These are phyloP conservation scores for Desmophyllum pertusum DNA, from an alignment of 92 coral and sea anemone species.

Conservation along the genomic window DNA sequence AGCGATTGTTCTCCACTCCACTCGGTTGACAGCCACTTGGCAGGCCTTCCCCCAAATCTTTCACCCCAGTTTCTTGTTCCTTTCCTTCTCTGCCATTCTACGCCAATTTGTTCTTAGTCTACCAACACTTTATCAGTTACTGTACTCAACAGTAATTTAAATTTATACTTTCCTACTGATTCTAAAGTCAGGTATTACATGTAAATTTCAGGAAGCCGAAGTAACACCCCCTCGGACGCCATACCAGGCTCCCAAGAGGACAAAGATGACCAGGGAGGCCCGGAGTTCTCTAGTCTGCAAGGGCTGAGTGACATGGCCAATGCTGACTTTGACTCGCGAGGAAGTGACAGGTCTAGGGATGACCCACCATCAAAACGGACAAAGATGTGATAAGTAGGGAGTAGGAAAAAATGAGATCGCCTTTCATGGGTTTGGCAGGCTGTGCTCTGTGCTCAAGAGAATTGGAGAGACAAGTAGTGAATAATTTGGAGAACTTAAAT, in stretches of 20 bases:
- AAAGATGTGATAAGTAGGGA: slow-evolving; percentile 50
- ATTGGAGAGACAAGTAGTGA: slow-evolving; percentile 1
- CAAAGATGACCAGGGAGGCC: slow-evolving; percentile 67
- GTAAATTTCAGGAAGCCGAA: slow-evolving; percentile 53
- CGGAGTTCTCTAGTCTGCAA: slow-evolving; percentile 67
- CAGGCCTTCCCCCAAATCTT: too few species aligned
- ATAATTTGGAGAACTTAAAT: neutral
- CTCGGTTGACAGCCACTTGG: too few species aligned
- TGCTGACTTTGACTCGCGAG: slow-evolving; percentile 68
- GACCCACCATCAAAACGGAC: slow-evolving; percentile 72
- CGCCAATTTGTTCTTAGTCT: too few species aligned
- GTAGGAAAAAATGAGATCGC: neutral
- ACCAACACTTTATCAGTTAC: too few species aligned
- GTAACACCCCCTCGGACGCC: slow-evolving; percentile 64
- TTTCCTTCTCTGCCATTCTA: too few species aligned
- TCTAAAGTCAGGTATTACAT: neutral
- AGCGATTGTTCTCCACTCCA: too few species aligned
- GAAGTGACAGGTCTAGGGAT: slow-evolving; percentile 64
- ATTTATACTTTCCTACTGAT: neutral
- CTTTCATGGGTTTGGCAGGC: slow-evolving; percentile 1
- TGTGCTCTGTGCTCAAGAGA: slow-evolving; percentile 14
- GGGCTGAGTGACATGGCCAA: slow-evolving; percentile 67
- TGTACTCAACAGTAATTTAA: too few species aligned
- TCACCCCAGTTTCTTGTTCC: too few species aligned
- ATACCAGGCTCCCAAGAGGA: slow-evolving; percentile 62